Base-by-base conservation (phyloP, 92 coral and sea anemone genomes). In the Palythoa grandiflora region DNA sequence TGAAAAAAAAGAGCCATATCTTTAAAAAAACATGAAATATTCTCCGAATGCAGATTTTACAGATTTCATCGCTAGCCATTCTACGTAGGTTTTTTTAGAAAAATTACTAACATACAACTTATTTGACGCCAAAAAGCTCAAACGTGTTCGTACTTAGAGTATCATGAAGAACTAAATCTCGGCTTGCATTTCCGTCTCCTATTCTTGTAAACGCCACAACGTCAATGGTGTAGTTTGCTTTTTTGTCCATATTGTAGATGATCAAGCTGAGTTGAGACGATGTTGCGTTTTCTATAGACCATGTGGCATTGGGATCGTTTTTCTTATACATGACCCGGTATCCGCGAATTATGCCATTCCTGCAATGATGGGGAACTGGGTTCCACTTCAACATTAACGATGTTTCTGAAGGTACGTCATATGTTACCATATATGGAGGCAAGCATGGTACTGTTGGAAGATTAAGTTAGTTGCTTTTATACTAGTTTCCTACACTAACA, bases 121-220 rank as follows among this genome's bases (percentile, higher is more conserved):
- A 28, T 28, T 28, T 28, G 28, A 4, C 2, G 16, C 17, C 3
- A 68, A 9, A 68, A 6, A 52, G 4, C 1, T n/a, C 11, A 84
- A 1, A 1, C 15, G 16, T 44, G 20, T 55, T 28, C 90, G 66
- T 84, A 93, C 96, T 94, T 11, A 91, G 71, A 57, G 70, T 79
- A 78, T 91, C 96, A 0, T 93, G 96, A 38, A 78, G 68, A 9
- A 91, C 89, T 9, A 93, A 71, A 61, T 93, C 96, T 52, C 83
- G 87, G 6, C 89, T 81, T 9, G 89, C 83, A 55, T 91, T 93
- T 38, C 98, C 94, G 14, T 92, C 94, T 1, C 98, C 98, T 84
- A 83, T 93, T 40, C 92, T 87, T 75, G 94, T 95, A 54, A 93
- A 95, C 1, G 96, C 98, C 13, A 87, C 38, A 36, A 95, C 88